phyloP scores from a whole-genome alignment of 2,113 vertebrate genomes.

The Sylvietta virens region DNA sequence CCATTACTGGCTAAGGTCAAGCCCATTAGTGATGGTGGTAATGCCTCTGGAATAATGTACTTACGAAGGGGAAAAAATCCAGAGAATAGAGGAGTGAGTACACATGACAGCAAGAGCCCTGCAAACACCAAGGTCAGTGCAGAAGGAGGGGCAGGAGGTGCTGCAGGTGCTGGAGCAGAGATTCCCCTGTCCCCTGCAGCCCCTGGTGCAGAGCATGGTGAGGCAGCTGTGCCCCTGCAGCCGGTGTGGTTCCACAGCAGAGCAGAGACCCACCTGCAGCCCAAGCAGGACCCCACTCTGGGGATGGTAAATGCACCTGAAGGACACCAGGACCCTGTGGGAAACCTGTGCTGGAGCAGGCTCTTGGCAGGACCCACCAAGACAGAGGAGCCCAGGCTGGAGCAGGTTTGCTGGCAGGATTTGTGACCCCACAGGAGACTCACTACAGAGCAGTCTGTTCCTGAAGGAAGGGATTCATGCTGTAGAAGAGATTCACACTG shows the following conservation, averaged over 20 bases:
- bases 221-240: neutral
- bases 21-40: accelerated
- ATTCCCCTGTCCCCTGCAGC: neutral
- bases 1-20: neutral
- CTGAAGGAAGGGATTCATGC: neutral
- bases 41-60: no score
- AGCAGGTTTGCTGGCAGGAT: neutral
- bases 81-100: neutral
- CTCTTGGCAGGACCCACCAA: neutral
- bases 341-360: neutral
- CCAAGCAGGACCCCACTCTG: neutral
- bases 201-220: neutral
- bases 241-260: accelerated
- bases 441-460: neutral
- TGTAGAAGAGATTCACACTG: neutral
- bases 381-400: neutral
- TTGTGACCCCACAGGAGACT: neutral
- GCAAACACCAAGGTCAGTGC: neutral
- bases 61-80: neutral
- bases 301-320: neutral
- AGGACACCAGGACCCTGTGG: neutral
- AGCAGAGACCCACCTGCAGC: neutral
- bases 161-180: neutral
- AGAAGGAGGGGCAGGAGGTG: neutral
- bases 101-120: neutral